These are phyloP conservation scores for Archips crataeganus DNA, from an alignment of 2,888 invertebrate genomes.

Conservation along the genomic window DNA sequence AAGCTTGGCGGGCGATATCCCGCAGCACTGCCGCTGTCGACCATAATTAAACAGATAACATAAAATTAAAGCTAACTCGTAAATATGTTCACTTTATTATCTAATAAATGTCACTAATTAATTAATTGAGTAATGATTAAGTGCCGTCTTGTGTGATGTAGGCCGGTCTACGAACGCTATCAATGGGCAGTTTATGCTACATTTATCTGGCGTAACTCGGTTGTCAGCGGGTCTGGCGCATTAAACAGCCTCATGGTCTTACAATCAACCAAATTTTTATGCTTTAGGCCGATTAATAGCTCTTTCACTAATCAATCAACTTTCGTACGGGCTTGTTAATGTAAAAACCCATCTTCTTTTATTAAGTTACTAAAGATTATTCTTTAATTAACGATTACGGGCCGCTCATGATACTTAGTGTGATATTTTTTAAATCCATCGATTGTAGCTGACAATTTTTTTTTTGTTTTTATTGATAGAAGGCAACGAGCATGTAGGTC, in stretches of 20 bases:
- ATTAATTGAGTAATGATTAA: constrained; percentile 84
- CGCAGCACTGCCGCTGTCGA: constrained; percentile 62
- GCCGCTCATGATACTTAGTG: not conserved
- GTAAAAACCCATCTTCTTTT: constrained; percentile 16
- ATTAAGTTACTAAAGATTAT: constrained; percentile 10
- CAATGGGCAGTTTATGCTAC: constrained; percentile 51
- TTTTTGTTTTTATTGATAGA: too few species aligned
- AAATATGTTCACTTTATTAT: constrained; percentile 81
- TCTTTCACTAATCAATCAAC: constrained; percentile 20
- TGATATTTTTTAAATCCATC: not conserved
- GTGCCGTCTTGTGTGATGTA: constrained; percentile 65
- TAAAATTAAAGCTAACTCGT: constrained; percentile 80
- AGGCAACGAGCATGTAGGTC: too few species aligned
- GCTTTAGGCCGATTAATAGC: constrained; percentile 36
- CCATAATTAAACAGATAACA: constrained; percentile 79
- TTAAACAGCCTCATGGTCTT: constrained; percentile 57
- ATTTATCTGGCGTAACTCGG: constrained; percentile 66
- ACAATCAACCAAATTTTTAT: constrained; percentile 55
- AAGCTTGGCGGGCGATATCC: constrained; percentile 55
- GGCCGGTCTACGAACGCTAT: constrained; percentile 54
- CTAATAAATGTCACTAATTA: constrained; percentile 83
- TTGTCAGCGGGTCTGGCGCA: constrained; percentile 64
- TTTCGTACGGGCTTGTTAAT: constrained; percentile 15
- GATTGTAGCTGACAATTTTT: not conserved
- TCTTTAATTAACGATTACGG: not conserved